Evolutionary conservation across 2,797 vertebrate genomes (phyloP).

Genomic region (Etheostoma perlongum): DNA sequence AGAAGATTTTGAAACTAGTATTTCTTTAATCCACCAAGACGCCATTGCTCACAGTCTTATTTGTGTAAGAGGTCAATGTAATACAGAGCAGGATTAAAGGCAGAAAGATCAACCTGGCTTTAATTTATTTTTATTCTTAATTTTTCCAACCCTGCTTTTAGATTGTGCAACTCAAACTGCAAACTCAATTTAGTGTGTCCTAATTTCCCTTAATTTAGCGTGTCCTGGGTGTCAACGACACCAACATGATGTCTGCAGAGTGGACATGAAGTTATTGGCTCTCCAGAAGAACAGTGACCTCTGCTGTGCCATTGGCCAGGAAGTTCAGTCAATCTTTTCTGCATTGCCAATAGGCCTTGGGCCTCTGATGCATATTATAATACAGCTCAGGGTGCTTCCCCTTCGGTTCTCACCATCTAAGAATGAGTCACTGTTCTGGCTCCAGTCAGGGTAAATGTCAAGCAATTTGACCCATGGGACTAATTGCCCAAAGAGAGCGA

Average conservation of each 20-base stretch:
- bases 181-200: constrained; percentile 34
- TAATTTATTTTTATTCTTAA: neutral
- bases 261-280: constrained; percentile 67
- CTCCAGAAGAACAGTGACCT: constrained; percentile 57
- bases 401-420: constrained; percentile 58
- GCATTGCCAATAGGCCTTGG: constrained; percentile 52
- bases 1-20: neutral
- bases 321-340: constrained; percentile 65
- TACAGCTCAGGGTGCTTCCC: constrained; percentile 49
- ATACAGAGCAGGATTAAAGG: constrained; percentile 4
- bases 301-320: constrained; percentile 58
- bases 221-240: constrained; percentile 17
- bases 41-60: neutral
- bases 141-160: neutral
- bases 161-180: constrained; percentile 21
- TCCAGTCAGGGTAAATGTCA: constrained; percentile 61
- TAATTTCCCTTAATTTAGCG: constrained; percentile 47
- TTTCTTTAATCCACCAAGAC: neutral
- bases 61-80: constrained; percentile 12
- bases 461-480: constrained; percentile 68
- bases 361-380: constrained; percentile 69
- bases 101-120: neutral
- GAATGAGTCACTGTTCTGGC: constrained; percentile 69
- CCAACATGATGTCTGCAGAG: constrained; percentile 49
- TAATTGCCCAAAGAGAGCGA: constrained; percentile 65